phyloP scores from a whole-genome alignment of 1,140 invertebrate genomes.

The Rhynchophorus ferrugineus region DNA sequence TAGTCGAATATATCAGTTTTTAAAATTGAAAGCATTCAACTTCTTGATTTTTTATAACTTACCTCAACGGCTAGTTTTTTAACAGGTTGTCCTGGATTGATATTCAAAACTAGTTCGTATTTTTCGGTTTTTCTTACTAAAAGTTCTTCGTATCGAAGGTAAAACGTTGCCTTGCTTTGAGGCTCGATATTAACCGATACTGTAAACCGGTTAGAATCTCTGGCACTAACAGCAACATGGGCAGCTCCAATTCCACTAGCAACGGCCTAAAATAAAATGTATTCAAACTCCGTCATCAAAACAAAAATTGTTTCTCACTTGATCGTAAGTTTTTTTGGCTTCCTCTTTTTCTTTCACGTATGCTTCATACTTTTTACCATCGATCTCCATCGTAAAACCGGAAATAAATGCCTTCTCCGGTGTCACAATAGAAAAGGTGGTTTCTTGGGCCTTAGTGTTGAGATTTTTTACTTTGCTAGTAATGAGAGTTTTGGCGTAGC shows the following conservation, averaged over 20 bases:
- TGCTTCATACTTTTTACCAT: conserved; percentile 47
- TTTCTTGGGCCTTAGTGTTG: conserved; percentile 48
- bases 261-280: conserved; percentile 44
- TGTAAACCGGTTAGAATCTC: conserved; percentile 58
- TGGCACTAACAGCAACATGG: conserved; percentile 49
- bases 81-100: conserved; percentile 50
- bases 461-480: conserved; percentile 52
- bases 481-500: conserved; percentile 53
- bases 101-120: conserved; percentile 55
- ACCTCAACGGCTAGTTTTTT: conserved; percentile 47
- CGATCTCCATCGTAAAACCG: conserved; percentile 54
- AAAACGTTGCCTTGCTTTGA: conserved; percentile 50
- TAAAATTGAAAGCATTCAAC: too few species aligned
- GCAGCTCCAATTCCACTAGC: conserved; percentile 51
- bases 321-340: conserved; percentile 54
- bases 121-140: conserved; percentile 47
- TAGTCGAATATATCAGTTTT: too few species aligned
- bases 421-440: conserved; percentile 51
- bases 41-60: too few species aligned
- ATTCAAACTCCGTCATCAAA: conserved; percentile 1
- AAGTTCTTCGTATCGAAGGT: conserved; percentile 59
- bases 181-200: conserved; percentile 56
- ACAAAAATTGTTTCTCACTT: conserved; percentile 38
- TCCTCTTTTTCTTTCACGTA: conserved; percentile 55
- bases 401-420: conserved; percentile 60